phyloP scores from a whole-genome alignment of 2,888 invertebrate genomes.

The Ophion obscuratus region DNA sequence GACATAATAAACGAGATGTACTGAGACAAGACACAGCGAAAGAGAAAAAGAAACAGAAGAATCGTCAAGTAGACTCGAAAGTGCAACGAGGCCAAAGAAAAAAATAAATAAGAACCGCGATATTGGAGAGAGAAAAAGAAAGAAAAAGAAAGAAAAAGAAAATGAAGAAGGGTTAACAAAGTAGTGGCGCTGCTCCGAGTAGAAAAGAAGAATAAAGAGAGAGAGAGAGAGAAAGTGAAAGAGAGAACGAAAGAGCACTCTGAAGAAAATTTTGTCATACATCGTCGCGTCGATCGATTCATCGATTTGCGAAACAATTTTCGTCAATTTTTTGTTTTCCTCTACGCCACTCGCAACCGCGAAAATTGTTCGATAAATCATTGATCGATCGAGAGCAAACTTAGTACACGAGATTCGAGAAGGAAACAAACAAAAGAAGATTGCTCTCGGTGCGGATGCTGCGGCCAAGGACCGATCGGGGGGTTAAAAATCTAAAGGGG shows the following conservation, averaged over 20 bases:
- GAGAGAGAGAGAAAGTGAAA: conserved; percentile 53
- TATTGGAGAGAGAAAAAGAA: neutral
- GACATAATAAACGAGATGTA: conserved; percentile 54
- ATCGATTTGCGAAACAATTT: conserved; percentile 26
- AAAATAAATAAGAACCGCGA: conserved; percentile 36
- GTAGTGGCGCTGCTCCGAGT: conserved; percentile 50
- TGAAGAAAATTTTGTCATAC: conserved; percentile 25
- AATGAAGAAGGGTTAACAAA: conserved; percentile 48
- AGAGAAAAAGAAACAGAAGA: conserved; percentile 44
- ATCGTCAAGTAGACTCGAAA: conserved; percentile 38
- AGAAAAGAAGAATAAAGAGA: conserved; percentile 48
- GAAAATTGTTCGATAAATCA: conserved; percentile 10
- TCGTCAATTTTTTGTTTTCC: neutral
- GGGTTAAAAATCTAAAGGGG: conserved; percentile 26
- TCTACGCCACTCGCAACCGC: neutral
- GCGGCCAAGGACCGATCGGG: conserved; percentile 51
- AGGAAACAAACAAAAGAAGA: neutral
- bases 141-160: conserved; percentile 46
- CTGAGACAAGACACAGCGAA: conserved; percentile 28
- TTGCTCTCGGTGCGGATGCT: conserved; percentile 51
- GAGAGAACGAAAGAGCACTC: conserved; percentile 62
- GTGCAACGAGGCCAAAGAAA: neutral
- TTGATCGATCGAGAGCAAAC: neutral
- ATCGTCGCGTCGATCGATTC: neutral
- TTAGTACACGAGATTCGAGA: neutral